These are phyloP conservation scores for Drymodes brunneopygia DNA, from an alignment of 2,113 vertebrate species.

Conservation along the genomic window DNA sequence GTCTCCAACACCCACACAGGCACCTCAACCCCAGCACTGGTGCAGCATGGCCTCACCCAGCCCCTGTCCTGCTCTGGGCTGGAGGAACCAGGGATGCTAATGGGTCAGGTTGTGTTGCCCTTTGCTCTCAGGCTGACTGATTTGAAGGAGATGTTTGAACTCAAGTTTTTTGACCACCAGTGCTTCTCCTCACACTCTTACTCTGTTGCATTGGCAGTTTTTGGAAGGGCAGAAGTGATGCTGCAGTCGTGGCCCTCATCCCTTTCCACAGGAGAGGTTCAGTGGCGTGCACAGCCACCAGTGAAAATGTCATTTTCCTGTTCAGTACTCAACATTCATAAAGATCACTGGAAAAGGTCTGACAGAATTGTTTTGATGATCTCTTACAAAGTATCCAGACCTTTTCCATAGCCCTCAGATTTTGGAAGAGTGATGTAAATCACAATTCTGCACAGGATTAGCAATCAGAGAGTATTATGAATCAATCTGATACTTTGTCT, in stretches of 20 bases:
- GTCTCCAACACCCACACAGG: rapidly evolving
- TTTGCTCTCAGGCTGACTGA: neutral
- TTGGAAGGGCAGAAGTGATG: neutral
- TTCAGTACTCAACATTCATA: neutral
- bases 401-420: neutral
- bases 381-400: neutral
- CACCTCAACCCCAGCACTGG: neutral
- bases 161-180: neutral
- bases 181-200: neutral
- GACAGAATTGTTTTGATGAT: neutral
- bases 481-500: constrained; percentile 28
- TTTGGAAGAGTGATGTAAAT: neutral
- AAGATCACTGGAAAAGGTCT: neutral
- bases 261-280: neutral
- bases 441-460: constrained; percentile 15
- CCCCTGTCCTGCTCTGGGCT: neutral
- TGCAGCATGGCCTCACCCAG: neutral
- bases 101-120: neutral
- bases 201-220: neutral
- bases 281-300: rapidly evolving
- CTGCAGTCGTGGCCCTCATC: neutral
- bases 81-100: neutral
- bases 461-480: constrained; percentile 32
- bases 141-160: neutral
- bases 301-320: neutral